Base-by-base conservation (phyloP, 2,888 invertebrate species). In the Tiliacea aurago region DNA sequence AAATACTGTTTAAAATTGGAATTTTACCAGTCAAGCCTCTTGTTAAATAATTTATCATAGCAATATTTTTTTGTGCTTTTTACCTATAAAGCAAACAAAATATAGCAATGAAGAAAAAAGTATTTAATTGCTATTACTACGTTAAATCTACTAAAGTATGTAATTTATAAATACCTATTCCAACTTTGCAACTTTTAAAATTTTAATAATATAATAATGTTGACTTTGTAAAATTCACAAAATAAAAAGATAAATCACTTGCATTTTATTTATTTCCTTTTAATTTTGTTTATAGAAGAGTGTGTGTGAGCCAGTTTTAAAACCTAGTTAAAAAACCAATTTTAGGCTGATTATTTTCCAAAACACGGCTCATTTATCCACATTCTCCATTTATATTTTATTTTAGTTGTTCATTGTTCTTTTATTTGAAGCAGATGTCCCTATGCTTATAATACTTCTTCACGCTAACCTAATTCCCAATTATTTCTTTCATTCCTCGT, bases 401-500 rank as follows among this genome's bases (percentile, higher is more conserved):
- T 13, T 45, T 28, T 4, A 18, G 4, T 45, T 47, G n/a, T 43
- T 53, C 43, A 43, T 55, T 51, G n/a, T 58, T 41, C 23, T 43
- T 45, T 63, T 41, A 33, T 33, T 45, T 58, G 15, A 49, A 59
- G 1, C 28, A 28, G 49, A 68, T 28, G 9, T 59, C 49, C 15
- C 13, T n/a, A 3, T 18, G n/a, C n/a, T 37, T 41, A 65, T 41
- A 37, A 45, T 43, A 37, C 45, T 72, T 56, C 5, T 43, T 37
- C 23, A 41, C 23, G 59, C 33, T 37, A 28, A 43, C 51, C 20
- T 56, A 51, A 13, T 51, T 47, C 20, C 37, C 9, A 43, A 51
- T 79, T 33, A 47, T 56, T 45, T 80, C 49, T 33, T 37, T 37
- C 37, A 45, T 20, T 45, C 20, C n/a, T 23, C n/a, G 37, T 56